These are phyloP conservation scores for Paratrypauchen microcephalus DNA, from an alignment of 2,797 vertebrate species.

Conservation along the genomic window DNA sequence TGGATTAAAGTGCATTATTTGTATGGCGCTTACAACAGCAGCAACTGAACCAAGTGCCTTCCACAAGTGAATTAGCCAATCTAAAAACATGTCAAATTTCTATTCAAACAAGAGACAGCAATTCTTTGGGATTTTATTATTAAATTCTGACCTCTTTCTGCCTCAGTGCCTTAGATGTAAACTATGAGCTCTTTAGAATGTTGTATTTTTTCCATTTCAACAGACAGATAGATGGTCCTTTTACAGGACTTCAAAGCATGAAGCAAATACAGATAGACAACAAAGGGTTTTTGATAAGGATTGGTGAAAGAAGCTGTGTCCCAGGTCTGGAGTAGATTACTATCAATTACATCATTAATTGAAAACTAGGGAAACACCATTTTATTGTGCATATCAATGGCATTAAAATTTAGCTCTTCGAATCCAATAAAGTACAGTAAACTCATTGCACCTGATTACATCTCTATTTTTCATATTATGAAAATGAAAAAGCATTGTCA, in stretches of 20 bases:
- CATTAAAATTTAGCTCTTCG: background rate
- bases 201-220: background rate
- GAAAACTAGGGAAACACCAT: background rate
- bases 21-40: background rate
- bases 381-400: background rate
- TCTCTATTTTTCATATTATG: background rate
- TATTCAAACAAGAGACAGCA: background rate
- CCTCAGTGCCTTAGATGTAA: background rate
- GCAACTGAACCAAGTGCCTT: background rate
- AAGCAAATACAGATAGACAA: background rate
- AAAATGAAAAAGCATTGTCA: background rate
- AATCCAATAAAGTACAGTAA: too few species aligned
- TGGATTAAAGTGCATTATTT: background rate
- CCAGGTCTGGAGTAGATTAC: background rate
- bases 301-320: slow-evolving; percentile 24
- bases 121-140: background rate
- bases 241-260: background rate
- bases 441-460: background rate
- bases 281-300: background rate
- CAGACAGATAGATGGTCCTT: background rate
- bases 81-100: background rate
- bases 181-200: background rate
- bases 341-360: background rate
- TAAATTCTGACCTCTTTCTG: background rate
- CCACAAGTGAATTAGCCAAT: background rate